Percentiles rank a stretch among this genome's conserved stretches.
Conservation (phyloP, 2,797 vertebrate genomes). For the Esox lucius region DNA sequence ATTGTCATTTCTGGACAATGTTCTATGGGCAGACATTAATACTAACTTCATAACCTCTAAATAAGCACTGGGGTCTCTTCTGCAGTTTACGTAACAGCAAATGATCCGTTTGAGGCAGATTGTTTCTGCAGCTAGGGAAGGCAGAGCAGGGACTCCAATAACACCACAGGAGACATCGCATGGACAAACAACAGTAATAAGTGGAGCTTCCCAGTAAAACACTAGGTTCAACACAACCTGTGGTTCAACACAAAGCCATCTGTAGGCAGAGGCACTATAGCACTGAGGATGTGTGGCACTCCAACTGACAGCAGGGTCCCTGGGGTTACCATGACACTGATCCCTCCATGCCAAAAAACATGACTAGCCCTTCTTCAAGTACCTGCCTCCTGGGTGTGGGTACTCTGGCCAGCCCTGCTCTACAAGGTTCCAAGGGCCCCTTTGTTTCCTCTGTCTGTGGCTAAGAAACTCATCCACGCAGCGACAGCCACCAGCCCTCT, state of each 20-base stretch:
- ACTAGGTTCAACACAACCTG: too few species aligned
- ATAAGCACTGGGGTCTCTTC: background rate
- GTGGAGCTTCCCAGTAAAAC: constrained; percentile 47
- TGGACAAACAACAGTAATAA: constrained; percentile 39
- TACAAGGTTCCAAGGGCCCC: constrained; percentile 53
- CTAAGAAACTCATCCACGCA: constrained; percentile 51
- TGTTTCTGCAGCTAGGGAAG: background rate
- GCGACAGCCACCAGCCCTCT: constrained; percentile 12
- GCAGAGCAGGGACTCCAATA: background rate
- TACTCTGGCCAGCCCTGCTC: constrained; percentile 52
- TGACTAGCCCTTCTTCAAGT: constrained; percentile 40
- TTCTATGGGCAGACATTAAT: constrained; percentile 12
- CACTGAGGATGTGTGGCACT: background rate
- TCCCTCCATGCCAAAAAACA: constrained; percentile 54
- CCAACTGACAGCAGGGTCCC: constrained; percentile 31
- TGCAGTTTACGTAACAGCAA: background rate
- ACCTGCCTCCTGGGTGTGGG: constrained; percentile 37
- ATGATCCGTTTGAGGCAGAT: background rate
- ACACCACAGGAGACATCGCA: constrained; percentile 21
- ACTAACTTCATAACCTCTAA: background rate
- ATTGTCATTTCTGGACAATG: constrained; percentile 11
- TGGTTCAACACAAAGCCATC: constrained; percentile 32
- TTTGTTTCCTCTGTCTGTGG: constrained; percentile 59
- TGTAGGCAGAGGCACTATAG: background rate
- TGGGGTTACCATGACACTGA: constrained; percentile 60